Base-by-base conservation (phyloP, 2,797 vertebrate genomes). In the Falco novaeseelandiae region DNA sequence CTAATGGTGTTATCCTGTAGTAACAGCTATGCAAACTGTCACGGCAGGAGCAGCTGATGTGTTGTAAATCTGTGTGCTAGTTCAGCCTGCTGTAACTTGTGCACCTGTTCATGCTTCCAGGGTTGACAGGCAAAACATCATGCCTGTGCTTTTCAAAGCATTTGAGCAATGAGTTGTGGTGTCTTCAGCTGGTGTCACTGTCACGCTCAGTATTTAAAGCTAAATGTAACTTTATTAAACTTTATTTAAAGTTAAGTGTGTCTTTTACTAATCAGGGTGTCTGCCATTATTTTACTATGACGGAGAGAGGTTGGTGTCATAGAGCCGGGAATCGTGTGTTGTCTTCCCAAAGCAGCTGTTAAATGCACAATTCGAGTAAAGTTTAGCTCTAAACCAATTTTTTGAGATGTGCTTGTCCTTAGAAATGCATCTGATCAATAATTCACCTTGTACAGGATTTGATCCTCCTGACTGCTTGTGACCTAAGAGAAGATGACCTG, bases 51-150 rank as follows among this genome's bases (percentile, higher is more conserved):
- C 89, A 93, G 87, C 89, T 82, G 83, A 72, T 69, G 12, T 0
- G 0, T 25, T 82, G 62, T 87, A 59, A 93, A 95, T 87, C 72
- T 85, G 83, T 77, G 74, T 89, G 55, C 62, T 83, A 12, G 40
- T 87, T 89, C 84, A 83, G 49, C 92, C 49, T 93, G 87, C 87
- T 95, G 32, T 42, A 85, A 54, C 59, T 70, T 73, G 66, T 93
- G 77, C 57, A 6, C 79, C 73, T 73, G 73, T 65, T 90, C 34
- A 1, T 59, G 48, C 71, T 90, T 83, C 48, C 46, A 48, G 55
- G 49, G 26, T 25, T 83, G 83, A 74, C 73, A 83, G 74, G 57
- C 82, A 84, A 92, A 96, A 90, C 78, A 51, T 63, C 30, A 12
- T 63, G 92, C 42, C 48, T 65, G 46, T 61, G 19, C 88, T 87